Base-by-base conservation (phyloP, 2,113 vertebrate species). In the Cathartes aura region DNA sequence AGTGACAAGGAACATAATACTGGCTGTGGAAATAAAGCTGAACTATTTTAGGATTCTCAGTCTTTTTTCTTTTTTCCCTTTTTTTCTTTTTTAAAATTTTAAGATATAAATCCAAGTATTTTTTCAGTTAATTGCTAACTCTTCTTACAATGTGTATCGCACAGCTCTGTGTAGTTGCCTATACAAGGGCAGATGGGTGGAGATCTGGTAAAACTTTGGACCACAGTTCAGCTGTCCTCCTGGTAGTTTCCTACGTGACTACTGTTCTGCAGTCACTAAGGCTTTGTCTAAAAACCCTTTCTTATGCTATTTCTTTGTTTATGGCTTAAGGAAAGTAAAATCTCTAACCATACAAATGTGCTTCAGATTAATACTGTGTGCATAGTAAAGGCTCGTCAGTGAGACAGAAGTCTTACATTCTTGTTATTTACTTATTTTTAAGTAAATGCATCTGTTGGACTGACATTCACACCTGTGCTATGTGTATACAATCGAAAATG, bases 341-440 rank as follows among this genome's bases (percentile, higher is more conserved):
- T 50, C 75, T 82, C 26, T 63, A 27, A 52, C 30, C 11, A 22
- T 48, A 53, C 43, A 83, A 59, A 89, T 87, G 43, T 67, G 52
- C 55, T 93, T 24, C 59, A 45, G 11, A 5, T 71, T 74, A 92
- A 40, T 89, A 21, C 27, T 67, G 59, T 74, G 55, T 71, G 66
- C 50, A 30, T n/a, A 67, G 55, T 36, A 52, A 87, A 89, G 64
- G 52, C 71, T 89, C 50, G 50, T 38, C 47, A 15, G 29, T 47
- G 60, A 89, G 59, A 66, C 2, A 50, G 34, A 52, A 67, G 38
- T 18, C 60, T 95, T 74, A 43, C 10, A 15, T 66, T 70, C 58
- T 76, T 70, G 79, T 22, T 80, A 90, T 93, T 95, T 95, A 67
- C 76, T 86, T 70, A 62, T 59, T 74, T 82, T 93, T 90, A 75